These are phyloP conservation scores for Saimiri boliviensis DNA, from an alignment of 2,113 vertebrate genomes.

Conservation along the genomic window DNA sequence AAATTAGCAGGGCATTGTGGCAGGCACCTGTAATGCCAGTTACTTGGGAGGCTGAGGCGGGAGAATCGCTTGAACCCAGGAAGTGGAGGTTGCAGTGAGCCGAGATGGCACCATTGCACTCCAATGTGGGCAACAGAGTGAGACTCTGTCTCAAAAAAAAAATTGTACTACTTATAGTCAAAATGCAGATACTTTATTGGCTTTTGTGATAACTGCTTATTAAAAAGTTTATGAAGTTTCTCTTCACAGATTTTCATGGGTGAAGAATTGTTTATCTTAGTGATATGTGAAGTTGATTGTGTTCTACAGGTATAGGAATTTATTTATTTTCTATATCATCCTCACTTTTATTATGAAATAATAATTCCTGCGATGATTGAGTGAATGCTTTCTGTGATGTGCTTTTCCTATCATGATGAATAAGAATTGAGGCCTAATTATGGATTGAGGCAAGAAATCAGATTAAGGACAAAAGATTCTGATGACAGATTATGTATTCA, in stretches of 20 bases:
- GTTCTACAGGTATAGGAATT: neutral
- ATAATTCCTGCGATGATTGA: neutral
- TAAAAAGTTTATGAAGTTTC: neutral
- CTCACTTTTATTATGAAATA: neutral
- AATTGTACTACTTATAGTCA: neutral
- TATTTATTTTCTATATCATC: neutral
- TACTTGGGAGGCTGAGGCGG: too few species aligned
- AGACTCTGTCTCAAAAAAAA: too few species aligned
- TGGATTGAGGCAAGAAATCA: neutral
- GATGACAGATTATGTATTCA: neutral
- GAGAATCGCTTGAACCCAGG: too few species aligned
- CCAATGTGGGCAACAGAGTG: too few species aligned
- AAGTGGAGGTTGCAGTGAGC: too few species aligned
- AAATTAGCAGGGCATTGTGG: too few species aligned
- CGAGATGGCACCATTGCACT: too few species aligned
- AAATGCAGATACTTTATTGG: neutral
- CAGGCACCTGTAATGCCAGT: too few species aligned
- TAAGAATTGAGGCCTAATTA: neutral
- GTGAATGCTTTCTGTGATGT: neutral
- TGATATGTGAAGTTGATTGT: neutral
- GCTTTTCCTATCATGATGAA: neutral
- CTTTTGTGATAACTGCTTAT: neutral
- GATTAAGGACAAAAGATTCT: neutral
- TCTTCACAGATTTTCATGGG: neutral
- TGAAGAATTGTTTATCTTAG: neutral